Conservation (phyloP, 2,797 vertebrate species). For the Parauchenoglanis ngamensis region DNA sequence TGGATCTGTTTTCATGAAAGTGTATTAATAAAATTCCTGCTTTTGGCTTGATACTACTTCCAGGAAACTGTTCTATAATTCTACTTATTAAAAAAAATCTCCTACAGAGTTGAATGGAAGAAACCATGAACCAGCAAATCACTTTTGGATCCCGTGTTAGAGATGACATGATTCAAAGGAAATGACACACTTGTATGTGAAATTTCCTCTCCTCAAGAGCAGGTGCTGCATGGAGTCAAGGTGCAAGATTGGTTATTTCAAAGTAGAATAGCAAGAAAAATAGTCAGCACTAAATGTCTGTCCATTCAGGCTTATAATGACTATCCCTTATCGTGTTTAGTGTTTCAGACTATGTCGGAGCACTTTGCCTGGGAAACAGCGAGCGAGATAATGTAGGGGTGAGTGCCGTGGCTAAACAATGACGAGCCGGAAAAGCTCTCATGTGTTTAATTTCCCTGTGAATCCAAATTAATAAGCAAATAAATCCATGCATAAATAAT, state of each 20-base stretch:
- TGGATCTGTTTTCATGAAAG: not conserved
- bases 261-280: conserved; percentile 3
- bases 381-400: conserved; percentile 38
- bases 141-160: conserved; percentile 7
- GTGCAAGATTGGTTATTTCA: conserved; percentile 7
- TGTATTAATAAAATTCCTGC: not conserved
- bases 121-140: not conserved
- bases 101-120: not conserved
- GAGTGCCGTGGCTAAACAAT: conserved; percentile 47
- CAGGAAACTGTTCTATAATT: not conserved
- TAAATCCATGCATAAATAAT: conserved; percentile 62
- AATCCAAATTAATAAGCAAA: conserved; percentile 61
- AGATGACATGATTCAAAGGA: conserved; percentile 13
- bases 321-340: conserved; percentile 42
- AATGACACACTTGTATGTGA: conserved; percentile 11
- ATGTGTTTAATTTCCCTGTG: conserved; percentile 59
- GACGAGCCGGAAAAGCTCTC: conserved; percentile 36
- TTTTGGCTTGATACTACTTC: not conserved
- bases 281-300: conserved; percentile 31
- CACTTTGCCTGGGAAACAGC: conserved; percentile 27
- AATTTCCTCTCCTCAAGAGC: not conserved
- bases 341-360: conserved; percentile 36
- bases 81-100: not conserved
- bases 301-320: conserved; percentile 44
- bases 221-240: not conserved